These are phyloP conservation scores for Seriola dumerili DNA, from an alignment of 2,113 vertebrate species.

Conservation along the genomic window DNA sequence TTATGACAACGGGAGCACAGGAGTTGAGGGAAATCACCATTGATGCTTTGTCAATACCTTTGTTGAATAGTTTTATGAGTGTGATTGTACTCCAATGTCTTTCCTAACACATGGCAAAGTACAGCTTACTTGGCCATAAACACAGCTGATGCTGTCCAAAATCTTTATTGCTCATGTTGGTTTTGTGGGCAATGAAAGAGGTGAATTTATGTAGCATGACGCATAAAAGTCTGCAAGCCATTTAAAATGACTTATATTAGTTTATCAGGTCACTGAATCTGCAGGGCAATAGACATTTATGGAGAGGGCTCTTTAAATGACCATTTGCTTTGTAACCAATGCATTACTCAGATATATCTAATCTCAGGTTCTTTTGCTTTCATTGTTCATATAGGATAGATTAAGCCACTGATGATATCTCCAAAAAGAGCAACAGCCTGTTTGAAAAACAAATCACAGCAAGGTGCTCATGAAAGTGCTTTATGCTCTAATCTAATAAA, in stretches of 20 bases:
- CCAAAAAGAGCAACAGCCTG: conserved; percentile 25
- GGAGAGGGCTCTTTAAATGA: conserved; percentile 33
- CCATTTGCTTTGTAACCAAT: conserved; percentile 40
- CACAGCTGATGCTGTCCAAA: conserved; percentile 15
- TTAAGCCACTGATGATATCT: conserved; percentile 36
- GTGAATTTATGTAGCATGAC: conserved; percentile 60
- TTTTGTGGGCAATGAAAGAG: conserved; percentile 32
- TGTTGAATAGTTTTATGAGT: conserved; percentile 41
- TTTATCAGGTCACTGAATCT: conserved; percentile 67
- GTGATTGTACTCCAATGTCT: conserved; percentile 29
- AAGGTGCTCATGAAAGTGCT: conserved; percentile 23
- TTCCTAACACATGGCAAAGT: background rate
- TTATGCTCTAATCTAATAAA: conserved; percentile 59
- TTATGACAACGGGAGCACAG: conserved; percentile 50
- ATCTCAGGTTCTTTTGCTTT: conserved; percentile 29
- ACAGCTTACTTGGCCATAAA: conserved; percentile 12
- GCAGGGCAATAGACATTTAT: conserved; percentile 59
- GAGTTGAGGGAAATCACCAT: conserved; percentile 48
- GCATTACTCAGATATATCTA: conserved; percentile 16
- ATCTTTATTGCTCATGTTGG: conserved; percentile 24
- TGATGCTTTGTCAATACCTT: conserved; percentile 46
- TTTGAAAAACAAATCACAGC: conserved; percentile 37
- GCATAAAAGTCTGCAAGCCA: conserved; percentile 48
- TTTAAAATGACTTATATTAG: conserved; percentile 61
- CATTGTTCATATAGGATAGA: conserved; percentile 29